Percentiles rank a stretch among this genome's conserved stretches.
phyloP scores from a whole-genome alignment of 2,888 invertebrate genomes.

The Agelastica alni region DNA sequence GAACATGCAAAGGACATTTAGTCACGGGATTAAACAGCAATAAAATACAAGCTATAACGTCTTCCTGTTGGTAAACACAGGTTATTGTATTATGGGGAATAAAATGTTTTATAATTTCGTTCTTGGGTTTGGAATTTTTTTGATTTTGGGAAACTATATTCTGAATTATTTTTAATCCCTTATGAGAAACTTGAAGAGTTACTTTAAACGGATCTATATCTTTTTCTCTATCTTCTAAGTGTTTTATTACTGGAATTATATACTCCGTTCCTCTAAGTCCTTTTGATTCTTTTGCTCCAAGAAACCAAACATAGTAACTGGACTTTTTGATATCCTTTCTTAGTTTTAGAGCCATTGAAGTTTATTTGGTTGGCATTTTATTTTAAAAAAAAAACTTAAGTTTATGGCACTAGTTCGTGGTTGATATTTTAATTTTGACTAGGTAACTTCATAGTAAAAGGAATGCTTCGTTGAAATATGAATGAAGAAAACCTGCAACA shows the following conservation, averaged over 20 bases:
- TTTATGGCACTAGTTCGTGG: constrained; percentile 26
- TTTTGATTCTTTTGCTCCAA: constrained; percentile 93
- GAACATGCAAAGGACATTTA: constrained; percentile 92
- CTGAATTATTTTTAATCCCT: constrained; percentile 93
- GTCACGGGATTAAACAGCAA: constrained; percentile 93
- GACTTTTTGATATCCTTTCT: constrained; percentile 89
- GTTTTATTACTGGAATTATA: constrained; percentile 82
- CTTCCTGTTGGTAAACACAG: constrained; percentile 86
- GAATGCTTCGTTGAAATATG: too few relatives aligned
- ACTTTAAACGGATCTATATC: constrained; percentile 89
- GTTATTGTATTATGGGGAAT: constrained; percentile 93
- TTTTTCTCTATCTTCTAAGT: constrained; percentile 81
- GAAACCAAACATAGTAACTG: constrained; percentile 90
- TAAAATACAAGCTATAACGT: constrained; percentile 91
- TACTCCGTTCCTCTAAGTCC: constrained; percentile 85
- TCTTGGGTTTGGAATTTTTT: constrained; percentile 54
- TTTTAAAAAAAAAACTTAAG: neutral
- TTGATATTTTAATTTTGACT: neutral
- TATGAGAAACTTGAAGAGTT: constrained; percentile 87
- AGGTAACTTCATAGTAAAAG: neutral
- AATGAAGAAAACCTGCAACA: too few relatives aligned
- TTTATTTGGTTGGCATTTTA: constrained; percentile 46
- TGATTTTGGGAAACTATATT: constrained; percentile 57
- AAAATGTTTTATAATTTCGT: constrained; percentile 85
- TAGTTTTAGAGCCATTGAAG: constrained; percentile 73